Evolutionary conservation across 2,113 vertebrate genomes (phyloP), one percentile per base, ranked within the genome.

Genomic region (Pseudopodoces humilis): DNA sequence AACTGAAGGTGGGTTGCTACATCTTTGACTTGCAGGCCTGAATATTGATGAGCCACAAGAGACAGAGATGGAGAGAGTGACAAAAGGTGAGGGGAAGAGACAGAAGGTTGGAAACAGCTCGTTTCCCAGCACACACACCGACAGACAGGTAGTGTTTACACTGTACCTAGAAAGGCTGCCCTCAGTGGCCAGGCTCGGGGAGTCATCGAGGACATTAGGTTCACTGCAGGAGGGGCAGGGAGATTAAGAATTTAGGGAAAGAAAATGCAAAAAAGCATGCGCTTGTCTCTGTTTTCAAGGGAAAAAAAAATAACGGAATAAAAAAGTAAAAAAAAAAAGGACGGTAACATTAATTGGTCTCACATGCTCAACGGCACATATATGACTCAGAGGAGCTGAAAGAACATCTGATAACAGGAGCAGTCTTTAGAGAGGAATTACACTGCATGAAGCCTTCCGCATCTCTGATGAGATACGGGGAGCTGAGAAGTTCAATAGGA

Each of bases 161-260:
- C 99, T 99, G 99, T 99, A 99, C 99, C 99, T 99, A 99, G 99
- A 99, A 97, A 99, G 99, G 99, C 98, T 99, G 99, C 99, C 98
- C 98, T 99, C 99, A 95, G 99, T 99, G 98, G 99, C 98, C 98
- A 99, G 98, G 98, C 99, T 99, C 98, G 99, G 99, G 99, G 98
- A 99, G 98, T 99, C 99, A 99, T 99, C 99, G 98, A 99, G 99
- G 98, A 99, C 99, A 99, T 99, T 99, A 98, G 99, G 99, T 98
- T 99, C 99, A 98, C 99, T 99, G 99, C 98, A 98, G 98, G 98
- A 98, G 98, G 98, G 98, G 99, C 98, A 98, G 98, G 98, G 98
- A 98, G 97, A 98, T 98, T 97, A 98, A 98, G 98, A 98, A 98
- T 99, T 99, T 98, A 99, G 98, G 98, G 98, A 98, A 98, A 98